Conservation (phyloP, 2,113 vertebrate species). For the Podilymbus podiceps region DNA sequence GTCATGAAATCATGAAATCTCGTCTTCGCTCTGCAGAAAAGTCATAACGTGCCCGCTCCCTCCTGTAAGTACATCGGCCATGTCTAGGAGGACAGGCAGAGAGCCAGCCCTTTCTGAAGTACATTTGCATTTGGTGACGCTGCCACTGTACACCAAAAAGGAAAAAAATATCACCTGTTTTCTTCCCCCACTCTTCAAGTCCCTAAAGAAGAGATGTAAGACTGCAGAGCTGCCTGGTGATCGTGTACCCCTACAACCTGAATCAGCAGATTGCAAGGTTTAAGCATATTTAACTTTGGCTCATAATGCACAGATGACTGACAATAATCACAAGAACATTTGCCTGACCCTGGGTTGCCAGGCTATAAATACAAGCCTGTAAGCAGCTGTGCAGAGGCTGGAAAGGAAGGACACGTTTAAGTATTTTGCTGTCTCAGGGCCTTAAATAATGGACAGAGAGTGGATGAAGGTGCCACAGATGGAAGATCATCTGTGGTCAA, state of each 20-base stretch:
- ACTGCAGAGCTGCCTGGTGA: neutral
- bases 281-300: neutral
- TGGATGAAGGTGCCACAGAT: neutral
- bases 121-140: neutral
- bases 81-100: neutral
- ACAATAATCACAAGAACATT: neutral
- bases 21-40: fast-evolving
- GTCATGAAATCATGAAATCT: neutral
- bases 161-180: neutral
- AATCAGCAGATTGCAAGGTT: neutral
- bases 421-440: neutral
- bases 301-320: neutral
- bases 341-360: neutral
- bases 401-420: neutral
- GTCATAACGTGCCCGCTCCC: fast-evolving
- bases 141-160: neutral
- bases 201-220: neutral
- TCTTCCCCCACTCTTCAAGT: neutral
- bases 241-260: neutral
- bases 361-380: neutral
- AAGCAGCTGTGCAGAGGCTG: neutral
- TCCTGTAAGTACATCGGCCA: neutral
- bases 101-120: neutral
- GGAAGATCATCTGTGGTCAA: fast-evolving
- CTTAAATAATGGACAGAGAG: neutral